These are phyloP conservation scores for Troglohyphantes excavatus DNA, from an alignment of 2,888 invertebrate species.

Conservation along the genomic window DNA sequence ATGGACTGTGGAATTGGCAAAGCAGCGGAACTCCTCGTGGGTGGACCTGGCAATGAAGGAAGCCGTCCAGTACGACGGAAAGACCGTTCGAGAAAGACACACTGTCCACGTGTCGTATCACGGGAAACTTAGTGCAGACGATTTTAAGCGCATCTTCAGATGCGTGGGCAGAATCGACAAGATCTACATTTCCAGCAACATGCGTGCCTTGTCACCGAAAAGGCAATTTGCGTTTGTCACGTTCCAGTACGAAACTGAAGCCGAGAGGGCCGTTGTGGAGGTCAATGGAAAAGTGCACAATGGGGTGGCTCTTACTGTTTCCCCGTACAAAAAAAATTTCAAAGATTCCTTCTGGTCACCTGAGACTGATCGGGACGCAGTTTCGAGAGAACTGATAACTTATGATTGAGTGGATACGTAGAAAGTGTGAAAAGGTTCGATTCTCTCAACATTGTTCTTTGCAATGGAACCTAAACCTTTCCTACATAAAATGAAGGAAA, in stretches of 20 bases:
- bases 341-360: background rate
- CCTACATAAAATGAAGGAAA: no score
- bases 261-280: conserved; percentile 25
- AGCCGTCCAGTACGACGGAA: background rate
- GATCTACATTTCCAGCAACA: background rate
- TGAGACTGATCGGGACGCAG: background rate
- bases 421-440: no score
- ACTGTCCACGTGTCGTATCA: conserved; percentile 25
- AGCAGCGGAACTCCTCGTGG: conserved; percentile 23
- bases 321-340: background rate
- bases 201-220: background rate
- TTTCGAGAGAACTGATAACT: background rate
- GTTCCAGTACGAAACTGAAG: conserved; percentile 36
- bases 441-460: no score
- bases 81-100: background rate
- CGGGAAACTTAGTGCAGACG: background rate
- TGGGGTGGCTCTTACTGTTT: background rate
- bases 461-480: no score
- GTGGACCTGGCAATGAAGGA: background rate
- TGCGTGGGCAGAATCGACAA: conserved; percentile 9
- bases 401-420: background rate
- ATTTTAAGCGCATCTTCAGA: conserved; percentile 27
- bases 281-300: conserved; percentile 29
- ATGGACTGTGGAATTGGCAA: conserved; percentile 15
- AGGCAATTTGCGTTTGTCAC: conserved; percentile 29